Evolutionary conservation across 2,888 invertebrate genomes (phyloP).

Genomic region (Limnephilus rhombicus): DNA sequence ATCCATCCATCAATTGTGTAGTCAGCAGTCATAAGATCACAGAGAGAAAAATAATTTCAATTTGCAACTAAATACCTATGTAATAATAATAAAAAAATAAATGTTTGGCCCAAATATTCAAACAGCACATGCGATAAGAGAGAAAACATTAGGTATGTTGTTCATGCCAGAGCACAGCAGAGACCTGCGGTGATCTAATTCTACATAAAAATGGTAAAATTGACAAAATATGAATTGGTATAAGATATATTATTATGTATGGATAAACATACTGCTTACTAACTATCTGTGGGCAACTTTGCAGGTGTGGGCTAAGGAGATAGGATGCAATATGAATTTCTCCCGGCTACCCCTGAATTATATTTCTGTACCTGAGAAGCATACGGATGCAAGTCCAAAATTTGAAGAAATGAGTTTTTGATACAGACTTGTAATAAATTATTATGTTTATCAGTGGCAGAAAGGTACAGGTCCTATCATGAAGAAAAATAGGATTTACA

Average conservation of each 20-base stretch:
- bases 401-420: too few species aligned
- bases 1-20: neutral
- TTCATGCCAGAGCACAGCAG: neutral
- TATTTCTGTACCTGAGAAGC: neutral
- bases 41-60: neutral
- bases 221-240: neutral
- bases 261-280: neutral
- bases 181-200: neutral
- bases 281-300: neutral
- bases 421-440: too few species aligned
- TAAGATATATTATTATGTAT: neutral
- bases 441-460: too few species aligned
- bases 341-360: neutral
- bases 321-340: neutral
- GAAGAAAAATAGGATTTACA: too few species aligned
- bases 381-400: too few species aligned
- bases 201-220: neutral
- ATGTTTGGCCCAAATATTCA: neutral
- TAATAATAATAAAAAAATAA: neutral
- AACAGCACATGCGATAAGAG: slow-evolving; percentile 1
- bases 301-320: neutral
- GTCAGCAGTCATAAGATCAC: neutral
- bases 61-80: neutral
- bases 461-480: too few species aligned
- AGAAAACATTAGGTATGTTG: neutral